These are phyloP conservation scores for Anguilla obscura DNA, from an alignment of 2,797 vertebrate genomes.

Conservation along the genomic window DNA sequence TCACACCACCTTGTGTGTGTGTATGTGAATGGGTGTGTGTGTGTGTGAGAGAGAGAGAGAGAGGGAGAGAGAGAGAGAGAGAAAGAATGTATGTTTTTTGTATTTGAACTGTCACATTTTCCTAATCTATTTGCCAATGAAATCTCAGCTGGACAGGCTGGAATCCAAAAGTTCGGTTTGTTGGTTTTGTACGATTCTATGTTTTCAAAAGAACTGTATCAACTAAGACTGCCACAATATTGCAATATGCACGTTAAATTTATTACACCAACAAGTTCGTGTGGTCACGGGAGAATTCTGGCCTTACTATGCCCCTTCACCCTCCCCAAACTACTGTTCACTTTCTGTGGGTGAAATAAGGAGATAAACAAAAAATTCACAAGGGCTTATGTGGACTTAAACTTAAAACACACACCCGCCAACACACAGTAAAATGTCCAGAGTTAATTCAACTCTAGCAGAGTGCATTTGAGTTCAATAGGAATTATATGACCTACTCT, in stretches of 20 bases:
- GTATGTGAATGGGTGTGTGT: background rate
- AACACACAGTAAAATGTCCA: background rate
- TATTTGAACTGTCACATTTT: constrained; percentile 10
- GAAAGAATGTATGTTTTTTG: constrained; percentile 7
- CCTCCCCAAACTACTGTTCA: background rate
- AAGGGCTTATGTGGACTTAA: background rate
- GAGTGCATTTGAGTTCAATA: background rate
- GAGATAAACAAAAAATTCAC: background rate
- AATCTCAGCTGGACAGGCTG: background rate
- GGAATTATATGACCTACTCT: too few relatives aligned
- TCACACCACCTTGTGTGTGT: background rate
- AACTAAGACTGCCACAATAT: background rate
- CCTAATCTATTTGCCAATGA: background rate
- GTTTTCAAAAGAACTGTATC: background rate
- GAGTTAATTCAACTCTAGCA: background rate
- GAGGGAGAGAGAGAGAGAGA: constrained; percentile 19
- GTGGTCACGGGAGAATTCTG: background rate
- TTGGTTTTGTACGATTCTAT: background rate
- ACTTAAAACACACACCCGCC: background rate
- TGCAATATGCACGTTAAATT: background rate
- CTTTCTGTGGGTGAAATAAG: background rate
- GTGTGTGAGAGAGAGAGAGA: background rate
- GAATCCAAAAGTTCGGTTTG: background rate
- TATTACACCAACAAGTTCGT: background rate
- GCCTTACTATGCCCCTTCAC: background rate